Evolutionary conservation across 2,113 vertebrate species (phyloP).

Genomic region (Plotosus lineatus): DNA sequence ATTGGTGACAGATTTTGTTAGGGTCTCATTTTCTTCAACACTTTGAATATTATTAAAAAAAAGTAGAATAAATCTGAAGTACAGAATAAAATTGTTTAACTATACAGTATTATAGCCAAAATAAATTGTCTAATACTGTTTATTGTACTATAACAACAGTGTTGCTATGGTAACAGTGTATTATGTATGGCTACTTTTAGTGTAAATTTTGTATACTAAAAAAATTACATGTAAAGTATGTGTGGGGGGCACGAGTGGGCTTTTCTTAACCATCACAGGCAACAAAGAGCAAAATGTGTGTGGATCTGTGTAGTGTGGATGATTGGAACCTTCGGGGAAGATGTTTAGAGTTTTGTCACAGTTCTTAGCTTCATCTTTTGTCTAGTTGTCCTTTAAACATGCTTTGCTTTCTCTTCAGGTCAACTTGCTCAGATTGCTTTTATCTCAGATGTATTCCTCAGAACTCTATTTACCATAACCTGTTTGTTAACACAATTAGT

Average conservation of each 20-base stretch:
- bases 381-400: not conserved
- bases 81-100: no score
- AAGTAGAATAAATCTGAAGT: not conserved
- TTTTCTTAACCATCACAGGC: not conserved
- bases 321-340: not conserved
- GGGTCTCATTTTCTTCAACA: not conserved
- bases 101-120: not conserved
- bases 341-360: not conserved
- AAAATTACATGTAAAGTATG: not conserved
- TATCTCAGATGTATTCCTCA: not conserved
- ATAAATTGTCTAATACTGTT: not conserved
- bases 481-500: not conserved
- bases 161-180: not conserved
- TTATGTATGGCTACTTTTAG: not conserved
- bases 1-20: not conserved
- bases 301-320: not conserved
- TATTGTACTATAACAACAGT: not conserved
- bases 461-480: not conserved
- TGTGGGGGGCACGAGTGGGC: not conserved
- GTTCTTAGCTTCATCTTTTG: not conserved
- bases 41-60: not conserved
- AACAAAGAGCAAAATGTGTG: not conserved
- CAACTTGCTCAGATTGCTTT: not conserved
- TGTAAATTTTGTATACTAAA: not conserved
- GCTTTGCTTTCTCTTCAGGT: not conserved